Evolutionary conservation across 2,797 vertebrate species (phyloP), one percentile per base, ranked within the genome.

Genomic region (Lindbergichthys nudifrons): DNA sequence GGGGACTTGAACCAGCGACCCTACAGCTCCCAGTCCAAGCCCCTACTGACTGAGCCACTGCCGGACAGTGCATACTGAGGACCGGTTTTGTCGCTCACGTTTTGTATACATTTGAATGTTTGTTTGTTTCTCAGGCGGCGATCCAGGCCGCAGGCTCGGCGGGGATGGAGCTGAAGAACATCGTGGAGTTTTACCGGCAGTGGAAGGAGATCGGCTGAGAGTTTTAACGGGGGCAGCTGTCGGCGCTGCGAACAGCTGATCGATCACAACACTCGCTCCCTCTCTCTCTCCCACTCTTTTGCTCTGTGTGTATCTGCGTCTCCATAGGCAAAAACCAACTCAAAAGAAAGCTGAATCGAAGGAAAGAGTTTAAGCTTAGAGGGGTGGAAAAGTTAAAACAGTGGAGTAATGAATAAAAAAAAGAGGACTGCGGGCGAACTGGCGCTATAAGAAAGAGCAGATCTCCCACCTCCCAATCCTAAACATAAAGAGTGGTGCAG

Each of bases 131-230:
- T 9, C 92, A 99, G 98, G 85, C 94, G 53, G 97, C 97, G 15
- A 59, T 98, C 69, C 96, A 97, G 90, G 96, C 96, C 0, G 97
- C 94, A 2, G 74, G 90, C 59, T 91, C 87, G 0, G 96, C 97
- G 8, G 97, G 95, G 42, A 95, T 99, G 83, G 98, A 99, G 82
- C 93, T 99, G 79, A 97, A 97, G 85, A 98, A 98, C 47, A 93
- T 98, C 30, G 88, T 96, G 91, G 97, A 97, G 36, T 99, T 99
- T 94, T 99, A 97, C 95, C 96, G 94, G 77, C 97, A 99, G 94
- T 99, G 98, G 98, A 99, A 99, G 86, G 98, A 99, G 94, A 98
- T 99, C 65, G 98, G 98, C 90, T 99, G 98, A 99, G 79, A 82
- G 77, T 42, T 21, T 19, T 15, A 68, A 68, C 50, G 64, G 84